Percentiles rank a stretch among this genome's conserved stretches.
Conservation (phyloP, 2,888 invertebrate genomes). For the Synergus laeviventris region DNA sequence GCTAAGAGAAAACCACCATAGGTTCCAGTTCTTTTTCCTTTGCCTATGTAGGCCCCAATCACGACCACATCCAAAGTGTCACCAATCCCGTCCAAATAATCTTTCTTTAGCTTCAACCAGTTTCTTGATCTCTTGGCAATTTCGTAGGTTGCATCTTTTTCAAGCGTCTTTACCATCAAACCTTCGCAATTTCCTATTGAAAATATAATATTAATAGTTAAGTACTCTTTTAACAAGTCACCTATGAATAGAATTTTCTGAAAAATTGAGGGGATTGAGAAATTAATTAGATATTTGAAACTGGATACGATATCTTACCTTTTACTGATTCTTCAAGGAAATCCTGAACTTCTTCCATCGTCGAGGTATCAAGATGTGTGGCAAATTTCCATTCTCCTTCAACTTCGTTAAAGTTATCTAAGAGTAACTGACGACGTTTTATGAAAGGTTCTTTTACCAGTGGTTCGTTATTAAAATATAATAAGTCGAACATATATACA, state of each 20-base stretch:
- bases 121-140: constrained; percentile 96
- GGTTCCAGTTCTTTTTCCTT: constrained; percentile 93
- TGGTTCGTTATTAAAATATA: constrained; percentile 92
- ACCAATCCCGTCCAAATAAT: constrained; percentile 97
- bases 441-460: constrained; percentile 88
- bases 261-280: no score
- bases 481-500: constrained; percentile 96
- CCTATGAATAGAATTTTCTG: neutral
- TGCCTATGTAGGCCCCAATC: constrained; percentile 94
- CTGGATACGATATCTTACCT: constrained; percentile 76
- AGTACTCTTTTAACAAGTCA: neutral
- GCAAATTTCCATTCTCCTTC: constrained; percentile 94
- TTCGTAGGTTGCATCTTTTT: constrained; percentile 94
- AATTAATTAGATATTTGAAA: no score
- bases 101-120: constrained; percentile 98
- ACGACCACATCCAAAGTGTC: constrained; percentile 98
- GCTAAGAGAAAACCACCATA: constrained; percentile 98
- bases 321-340: constrained; percentile 96
- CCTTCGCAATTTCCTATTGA: constrained; percentile 94
- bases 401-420: constrained; percentile 83
- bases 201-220: constrained; percentile 2
- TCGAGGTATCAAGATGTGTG: constrained; percentile 86
- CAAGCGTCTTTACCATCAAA: constrained; percentile 97
- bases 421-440: constrained; percentile 84
- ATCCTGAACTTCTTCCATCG: constrained; percentile 93